Conservation (phyloP, 2,797 vertebrate genomes). For the Sylvia borin region DNA sequence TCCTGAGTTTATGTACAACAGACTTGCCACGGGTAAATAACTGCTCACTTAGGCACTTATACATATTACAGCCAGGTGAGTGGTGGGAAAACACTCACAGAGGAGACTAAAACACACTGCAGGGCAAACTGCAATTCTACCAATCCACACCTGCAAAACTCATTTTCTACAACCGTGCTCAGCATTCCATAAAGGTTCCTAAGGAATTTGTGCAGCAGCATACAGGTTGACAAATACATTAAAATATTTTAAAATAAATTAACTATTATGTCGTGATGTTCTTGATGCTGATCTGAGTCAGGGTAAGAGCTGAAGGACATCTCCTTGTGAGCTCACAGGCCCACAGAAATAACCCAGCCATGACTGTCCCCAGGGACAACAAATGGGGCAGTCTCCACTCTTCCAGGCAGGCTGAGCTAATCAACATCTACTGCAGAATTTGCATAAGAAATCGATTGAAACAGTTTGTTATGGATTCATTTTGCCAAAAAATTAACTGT, state of each 20-base stretch:
- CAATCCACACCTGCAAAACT: neutral
- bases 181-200: neutral
- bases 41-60: neutral
- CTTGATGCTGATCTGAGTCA: neutral
- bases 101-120: neutral
- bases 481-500: neutral
- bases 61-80: neutral
- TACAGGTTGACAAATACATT: neutral
- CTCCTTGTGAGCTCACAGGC: neutral
- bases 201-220: neutral
- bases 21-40: neutral
- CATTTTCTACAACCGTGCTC: accelerated
- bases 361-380: neutral
- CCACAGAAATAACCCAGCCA: neutral
- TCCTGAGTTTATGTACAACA: neutral
- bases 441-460: neutral
- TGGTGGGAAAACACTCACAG: neutral
- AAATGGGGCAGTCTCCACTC: neutral
- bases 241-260: neutral
- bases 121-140: neutral
- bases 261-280: neutral
- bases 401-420: neutral
- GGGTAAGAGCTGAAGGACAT: neutral
- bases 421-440: neutral
- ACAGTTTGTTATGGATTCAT: neutral